Conservation (phyloP, 2,113 vertebrate species). For the Ophthalmolycus amberensis region DNA sequence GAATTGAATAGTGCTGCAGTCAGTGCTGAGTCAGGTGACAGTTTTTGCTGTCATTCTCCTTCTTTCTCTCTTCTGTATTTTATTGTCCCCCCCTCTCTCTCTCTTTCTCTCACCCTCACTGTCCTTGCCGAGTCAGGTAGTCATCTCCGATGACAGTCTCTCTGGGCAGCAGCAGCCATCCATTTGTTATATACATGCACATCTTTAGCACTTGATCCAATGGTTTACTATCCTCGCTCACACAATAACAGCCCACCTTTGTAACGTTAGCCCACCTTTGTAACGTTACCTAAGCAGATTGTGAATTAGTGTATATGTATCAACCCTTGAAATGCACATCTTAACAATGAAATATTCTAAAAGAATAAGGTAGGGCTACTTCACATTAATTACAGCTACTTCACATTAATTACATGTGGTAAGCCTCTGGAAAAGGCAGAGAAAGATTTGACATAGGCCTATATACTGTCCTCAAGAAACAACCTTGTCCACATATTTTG, state of each 20-base stretch:
- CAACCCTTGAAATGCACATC: not conserved
- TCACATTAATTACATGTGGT: not conserved
- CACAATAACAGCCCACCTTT: constrained; percentile 14
- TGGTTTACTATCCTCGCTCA: constrained; percentile 10
- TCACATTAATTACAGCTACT: not conserved
- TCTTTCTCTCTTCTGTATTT: constrained; percentile 28
- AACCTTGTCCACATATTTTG: not conserved
- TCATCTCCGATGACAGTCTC: constrained; percentile 71
- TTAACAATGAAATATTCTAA: not conserved
- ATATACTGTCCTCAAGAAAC: not conserved
- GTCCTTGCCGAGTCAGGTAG: constrained; percentile 79
- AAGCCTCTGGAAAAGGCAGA: constrained; percentile 3
- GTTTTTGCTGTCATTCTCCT: constrained; percentile 35
- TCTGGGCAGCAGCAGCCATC: constrained; percentile 41
- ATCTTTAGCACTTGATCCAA: constrained; percentile 12
- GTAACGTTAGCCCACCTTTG: not conserved
- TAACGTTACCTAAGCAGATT: constrained; percentile 9
- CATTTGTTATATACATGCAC: constrained; percentile 66
- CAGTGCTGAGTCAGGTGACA: constrained; percentile 58
- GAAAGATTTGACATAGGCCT: not conserved
- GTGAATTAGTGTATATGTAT: not conserved
- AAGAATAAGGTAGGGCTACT: not conserved
- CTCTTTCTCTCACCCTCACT: constrained; percentile 32
- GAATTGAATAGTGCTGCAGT: constrained; percentile 15
- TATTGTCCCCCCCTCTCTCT: constrained; percentile 29